Conservation (phyloP, 1,140 invertebrate species). For the Stenopsyche tienmushanensis region DNA sequence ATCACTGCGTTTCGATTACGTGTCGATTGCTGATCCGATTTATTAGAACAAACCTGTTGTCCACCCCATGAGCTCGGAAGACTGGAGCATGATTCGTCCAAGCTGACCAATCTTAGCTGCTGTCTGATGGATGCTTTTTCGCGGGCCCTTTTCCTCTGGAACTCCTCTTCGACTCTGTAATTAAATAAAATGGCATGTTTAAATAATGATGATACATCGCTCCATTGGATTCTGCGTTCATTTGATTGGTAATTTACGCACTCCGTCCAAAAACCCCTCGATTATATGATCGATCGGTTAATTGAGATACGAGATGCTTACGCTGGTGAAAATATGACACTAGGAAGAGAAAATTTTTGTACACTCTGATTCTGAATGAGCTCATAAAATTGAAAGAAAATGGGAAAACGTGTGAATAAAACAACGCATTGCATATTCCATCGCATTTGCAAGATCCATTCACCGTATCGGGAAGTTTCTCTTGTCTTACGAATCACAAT, state of each 20-base stretch:
- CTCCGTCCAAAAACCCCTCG: background rate
- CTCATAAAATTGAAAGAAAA: too few relatives aligned
- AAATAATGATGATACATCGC: background rate
- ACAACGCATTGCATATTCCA: background rate
- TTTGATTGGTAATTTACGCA: background rate
- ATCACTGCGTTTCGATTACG: too few relatives aligned
- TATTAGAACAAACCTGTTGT: slow-evolving; percentile 31
- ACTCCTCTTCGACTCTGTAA: slow-evolving; percentile 67
- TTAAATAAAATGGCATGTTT: background rate
- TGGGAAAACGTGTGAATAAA: slow-evolving; percentile 18
- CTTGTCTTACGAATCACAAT: slow-evolving; percentile 1
- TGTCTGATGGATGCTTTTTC: slow-evolving; percentile 76
- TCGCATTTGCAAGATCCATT: slow-evolving; percentile 7
- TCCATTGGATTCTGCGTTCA: background rate
- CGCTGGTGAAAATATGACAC: background rate
- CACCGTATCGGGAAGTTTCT: slow-evolving; percentile 13
- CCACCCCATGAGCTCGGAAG: slow-evolving; percentile 46
- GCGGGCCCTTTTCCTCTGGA: slow-evolving; percentile 69
- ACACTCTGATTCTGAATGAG: too few relatives aligned
- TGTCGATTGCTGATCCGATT: too few relatives aligned
- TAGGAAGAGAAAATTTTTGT: background rate
- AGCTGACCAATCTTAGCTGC: slow-evolving; percentile 67
- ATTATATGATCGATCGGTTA: background rate
- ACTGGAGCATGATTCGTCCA: slow-evolving; percentile 50
- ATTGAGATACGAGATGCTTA: background rate